These are phyloP conservation scores for Protomyctophum bolini DNA, from an alignment of 2,113 vertebrate genomes.

Conservation along the genomic window DNA sequence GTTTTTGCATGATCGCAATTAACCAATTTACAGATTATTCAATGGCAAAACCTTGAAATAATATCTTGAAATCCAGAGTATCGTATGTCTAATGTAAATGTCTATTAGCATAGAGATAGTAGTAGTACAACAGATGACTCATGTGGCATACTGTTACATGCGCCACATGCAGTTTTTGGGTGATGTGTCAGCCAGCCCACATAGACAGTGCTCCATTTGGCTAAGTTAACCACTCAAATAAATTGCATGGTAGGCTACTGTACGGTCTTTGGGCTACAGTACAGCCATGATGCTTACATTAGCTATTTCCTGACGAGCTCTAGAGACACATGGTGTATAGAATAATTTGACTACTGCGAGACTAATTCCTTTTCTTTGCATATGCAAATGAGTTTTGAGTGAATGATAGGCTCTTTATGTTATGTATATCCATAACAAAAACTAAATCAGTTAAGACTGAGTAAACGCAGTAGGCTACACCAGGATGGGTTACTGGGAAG, in stretches of 20 bases:
- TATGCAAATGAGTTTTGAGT: not conserved
- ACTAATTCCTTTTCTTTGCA: not conserved
- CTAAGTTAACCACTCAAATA: not conserved
- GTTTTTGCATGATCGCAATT: too few species aligned
- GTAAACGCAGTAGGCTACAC: too few species aligned
- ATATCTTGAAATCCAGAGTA: too few species aligned
- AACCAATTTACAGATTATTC: too few species aligned
- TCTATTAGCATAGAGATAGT: too few species aligned
- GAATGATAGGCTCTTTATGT: not conserved
- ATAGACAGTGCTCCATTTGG: not conserved
- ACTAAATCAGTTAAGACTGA: too few species aligned
- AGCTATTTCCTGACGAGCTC: not conserved
- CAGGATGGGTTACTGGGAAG: too few species aligned
- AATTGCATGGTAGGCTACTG: not conserved
- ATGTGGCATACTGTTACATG: constrained; percentile 41
- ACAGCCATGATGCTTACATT: not conserved
- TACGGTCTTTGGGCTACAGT: not conserved
- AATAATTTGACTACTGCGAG: not conserved
- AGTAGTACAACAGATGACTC: too few species aligned
- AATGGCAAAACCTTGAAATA: too few species aligned
- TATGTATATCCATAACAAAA: not conserved
- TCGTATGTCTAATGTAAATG: too few species aligned
- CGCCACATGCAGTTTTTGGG: not conserved
- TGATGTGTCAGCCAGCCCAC: not conserved
- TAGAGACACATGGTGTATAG: not conserved